Evolutionary conservation across 2,797 vertebrate species (phyloP).

Genomic region (Falco cherrug): DNA sequence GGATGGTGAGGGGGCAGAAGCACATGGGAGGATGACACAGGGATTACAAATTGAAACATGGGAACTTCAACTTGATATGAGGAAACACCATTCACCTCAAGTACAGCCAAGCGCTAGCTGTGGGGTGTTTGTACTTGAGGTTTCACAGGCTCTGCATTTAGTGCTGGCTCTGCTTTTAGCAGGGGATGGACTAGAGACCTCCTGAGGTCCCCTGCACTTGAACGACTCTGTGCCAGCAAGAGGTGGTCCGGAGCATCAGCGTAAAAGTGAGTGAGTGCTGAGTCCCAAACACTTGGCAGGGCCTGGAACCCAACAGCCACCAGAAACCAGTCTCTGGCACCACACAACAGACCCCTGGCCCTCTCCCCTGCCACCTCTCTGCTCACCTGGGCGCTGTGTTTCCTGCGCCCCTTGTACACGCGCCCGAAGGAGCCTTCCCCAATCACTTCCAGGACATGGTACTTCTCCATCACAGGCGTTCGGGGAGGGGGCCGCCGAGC

Average conservation of each 20-base stretch:
- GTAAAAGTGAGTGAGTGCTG: neutral
- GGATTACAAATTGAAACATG: neutral
- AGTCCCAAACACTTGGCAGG: neutral
- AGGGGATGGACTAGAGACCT: neutral
- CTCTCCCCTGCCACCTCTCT: neutral
- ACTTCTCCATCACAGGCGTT: conserved; percentile 81
- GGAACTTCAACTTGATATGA: neutral
- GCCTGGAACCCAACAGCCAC: neutral
- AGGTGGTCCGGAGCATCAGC: neutral
- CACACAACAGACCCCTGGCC: neutral
- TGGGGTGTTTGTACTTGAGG: neutral
- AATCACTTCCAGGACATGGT: conserved; percentile 90
- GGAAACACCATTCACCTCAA: neutral
- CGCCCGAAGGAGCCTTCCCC: conserved; percentile 95
- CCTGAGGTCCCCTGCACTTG: neutral
- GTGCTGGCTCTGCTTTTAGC: neutral
- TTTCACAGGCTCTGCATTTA: neutral
- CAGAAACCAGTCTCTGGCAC: neutral
- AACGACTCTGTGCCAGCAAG: neutral
- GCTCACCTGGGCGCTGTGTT: conserved; percentile 87
- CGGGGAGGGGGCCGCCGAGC: neutral
- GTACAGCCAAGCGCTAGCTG: neutral
- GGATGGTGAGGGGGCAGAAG: neutral
- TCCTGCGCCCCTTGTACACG: conserved; percentile 92
- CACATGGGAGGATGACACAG: accelerated